phyloP scores from a whole-genome alignment of 2,888 invertebrate species.

The Lasioglossum villosulum region DNA sequence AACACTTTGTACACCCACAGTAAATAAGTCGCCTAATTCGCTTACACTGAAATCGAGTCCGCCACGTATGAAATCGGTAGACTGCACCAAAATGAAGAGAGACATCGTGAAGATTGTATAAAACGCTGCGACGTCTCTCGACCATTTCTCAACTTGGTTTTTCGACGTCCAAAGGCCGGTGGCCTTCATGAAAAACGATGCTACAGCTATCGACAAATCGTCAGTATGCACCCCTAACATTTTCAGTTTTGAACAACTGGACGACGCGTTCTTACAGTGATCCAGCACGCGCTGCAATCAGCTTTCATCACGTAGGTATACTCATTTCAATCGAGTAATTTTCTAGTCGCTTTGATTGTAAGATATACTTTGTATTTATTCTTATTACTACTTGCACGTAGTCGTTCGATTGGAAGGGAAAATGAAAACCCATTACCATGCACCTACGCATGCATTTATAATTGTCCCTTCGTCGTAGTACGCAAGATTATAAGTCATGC shows the following conservation, averaged over 20 bases:
- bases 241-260: neutral
- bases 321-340: neutral
- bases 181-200: conserved; percentile 64
- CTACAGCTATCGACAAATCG: conserved; percentile 47
- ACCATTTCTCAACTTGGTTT: conserved; percentile 36
- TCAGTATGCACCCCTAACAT: conserved; percentile 11
- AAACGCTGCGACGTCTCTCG: neutral
- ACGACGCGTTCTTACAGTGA: neutral
- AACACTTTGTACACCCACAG: too few relatives aligned
- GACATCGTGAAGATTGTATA: neutral
- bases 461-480: neutral
- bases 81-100: neutral
- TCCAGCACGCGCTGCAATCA: neutral
- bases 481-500: neutral
- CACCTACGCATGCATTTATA: neutral
- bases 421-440: neutral
- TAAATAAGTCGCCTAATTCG: neutral
- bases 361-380: neutral
- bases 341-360: conserved; percentile 9
- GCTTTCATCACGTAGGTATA: too few relatives aligned
- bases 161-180: conserved; percentile 69
- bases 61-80: neutral
- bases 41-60: neutral
- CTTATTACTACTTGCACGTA: neutral
- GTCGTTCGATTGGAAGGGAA: neutral